phyloP scores from a whole-genome alignment of 2,797 vertebrate genomes.

The Botia kubotai region DNA sequence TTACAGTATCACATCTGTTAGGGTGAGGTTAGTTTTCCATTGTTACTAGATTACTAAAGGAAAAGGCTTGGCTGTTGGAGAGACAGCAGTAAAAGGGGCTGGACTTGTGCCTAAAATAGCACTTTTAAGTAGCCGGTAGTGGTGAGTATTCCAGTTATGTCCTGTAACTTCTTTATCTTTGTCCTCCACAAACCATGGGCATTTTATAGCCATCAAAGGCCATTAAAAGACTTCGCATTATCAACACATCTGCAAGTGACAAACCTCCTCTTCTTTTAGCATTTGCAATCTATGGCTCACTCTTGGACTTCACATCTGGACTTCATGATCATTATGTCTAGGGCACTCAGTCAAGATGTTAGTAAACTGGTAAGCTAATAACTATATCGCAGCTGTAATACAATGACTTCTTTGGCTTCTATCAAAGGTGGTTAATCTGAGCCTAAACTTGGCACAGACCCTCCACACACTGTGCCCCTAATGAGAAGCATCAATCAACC shows the following conservation, averaged over 20 bases:
- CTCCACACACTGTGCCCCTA: conserved; percentile 44
- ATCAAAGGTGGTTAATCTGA: conserved; percentile 1
- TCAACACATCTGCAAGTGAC: not conserved
- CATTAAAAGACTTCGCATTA: conserved; percentile 1
- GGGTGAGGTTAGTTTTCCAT: conserved; percentile 42
- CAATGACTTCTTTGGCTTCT: conserved; percentile 18
- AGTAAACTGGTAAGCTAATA: conserved; percentile 23
- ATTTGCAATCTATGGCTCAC: not conserved
- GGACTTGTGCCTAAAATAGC: conserved; percentile 49
- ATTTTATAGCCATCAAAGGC: conserved; percentile 7
- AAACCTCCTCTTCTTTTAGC: conserved; percentile 7
- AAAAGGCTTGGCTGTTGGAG: not conserved
- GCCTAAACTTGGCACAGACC: conserved; percentile 12
- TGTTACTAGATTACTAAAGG: conserved; percentile 19
- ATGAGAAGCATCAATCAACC: conserved; percentile 56
- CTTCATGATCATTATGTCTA: conserved; percentile 6
- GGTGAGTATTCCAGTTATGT: conserved; percentile 31
- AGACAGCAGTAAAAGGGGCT: conserved; percentile 16
- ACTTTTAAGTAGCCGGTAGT: conserved; percentile 15
- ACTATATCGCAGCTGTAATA: conserved; percentile 8
- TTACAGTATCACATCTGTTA: conserved; percentile 53
- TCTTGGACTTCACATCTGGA: conserved; percentile 9
- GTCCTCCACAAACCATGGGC: conserved; percentile 34
- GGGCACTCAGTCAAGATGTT: conserved; percentile 8
- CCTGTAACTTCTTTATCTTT: conserved; percentile 21